These are phyloP conservation scores for Atta cephalotes DNA, from an alignment of 1,140 invertebrate species.

Conservation along the genomic window DNA sequence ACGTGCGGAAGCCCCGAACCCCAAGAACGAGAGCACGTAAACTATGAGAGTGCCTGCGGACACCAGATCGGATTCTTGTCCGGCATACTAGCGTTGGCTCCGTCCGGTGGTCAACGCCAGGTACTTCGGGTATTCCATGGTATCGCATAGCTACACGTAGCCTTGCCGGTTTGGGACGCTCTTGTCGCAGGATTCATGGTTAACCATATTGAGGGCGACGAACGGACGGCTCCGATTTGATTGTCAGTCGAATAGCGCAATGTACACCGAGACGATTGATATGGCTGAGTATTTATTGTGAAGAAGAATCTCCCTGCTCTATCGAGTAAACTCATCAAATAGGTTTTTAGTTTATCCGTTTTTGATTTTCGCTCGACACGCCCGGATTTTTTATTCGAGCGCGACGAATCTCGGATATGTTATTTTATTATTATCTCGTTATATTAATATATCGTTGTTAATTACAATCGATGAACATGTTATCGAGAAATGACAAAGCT, in stretches of 20 bases:
- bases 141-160: slow-evolving; percentile 72
- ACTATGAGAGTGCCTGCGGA: slow-evolving; percentile 73
- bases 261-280: background rate
- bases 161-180: slow-evolving; percentile 67
- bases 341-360: background rate
- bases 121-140: slow-evolving; percentile 72
- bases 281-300: background rate
- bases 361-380: background rate
- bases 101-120: slow-evolving; percentile 49
- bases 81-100: slow-evolving; percentile 61
- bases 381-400: background rate
- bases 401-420: background rate
- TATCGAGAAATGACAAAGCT: slow-evolving; percentile 24
- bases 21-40: slow-evolving; percentile 71
- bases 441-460: background rate
- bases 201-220: slow-evolving; percentile 71
- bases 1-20: background rate
- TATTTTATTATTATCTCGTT: slow-evolving; percentile 3
- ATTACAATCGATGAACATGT: background rate
- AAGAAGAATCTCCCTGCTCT: background rate
- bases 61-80: slow-evolving; percentile 73
- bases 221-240: slow-evolving; percentile 30
- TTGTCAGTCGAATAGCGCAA: slow-evolving; percentile 9
- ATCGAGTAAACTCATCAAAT: background rate
- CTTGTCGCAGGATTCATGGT: slow-evolving; percentile 67